Evolutionary conservation across 2,113 vertebrate genomes (phyloP).

Genomic region (Urocitellus parryii): DNA sequence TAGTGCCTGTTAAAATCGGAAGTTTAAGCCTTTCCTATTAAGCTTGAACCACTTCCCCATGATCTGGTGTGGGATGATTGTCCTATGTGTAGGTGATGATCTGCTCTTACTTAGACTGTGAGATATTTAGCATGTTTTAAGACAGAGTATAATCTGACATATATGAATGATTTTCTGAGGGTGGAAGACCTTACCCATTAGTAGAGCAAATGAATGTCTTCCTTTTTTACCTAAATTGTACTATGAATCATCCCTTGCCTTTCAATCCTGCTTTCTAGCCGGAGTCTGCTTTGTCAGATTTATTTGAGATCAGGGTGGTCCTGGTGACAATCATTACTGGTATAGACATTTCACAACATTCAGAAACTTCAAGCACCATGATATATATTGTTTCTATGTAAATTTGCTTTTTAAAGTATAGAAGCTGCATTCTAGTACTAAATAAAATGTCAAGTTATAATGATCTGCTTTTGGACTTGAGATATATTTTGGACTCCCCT

Average conservation of each 20-base stretch:
- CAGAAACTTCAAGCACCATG: neutral
- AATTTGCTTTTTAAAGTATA: neutral
- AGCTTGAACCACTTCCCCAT: neutral
- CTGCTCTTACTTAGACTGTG: neutral
- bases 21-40: neutral
- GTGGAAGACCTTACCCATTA: neutral
- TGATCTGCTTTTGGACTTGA: neutral
- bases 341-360: neutral
- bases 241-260: neutral
- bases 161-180: neutral
- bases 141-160: neutral
- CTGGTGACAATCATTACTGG: neutral
- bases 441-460: neutral
- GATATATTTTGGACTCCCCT: neutral
- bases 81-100: neutral
- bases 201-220: neutral
- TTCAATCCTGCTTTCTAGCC: neutral
- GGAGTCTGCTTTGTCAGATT: neutral
- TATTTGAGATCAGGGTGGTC: constrained; percentile 28
- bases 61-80: neutral
- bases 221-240: neutral
- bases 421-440: neutral
- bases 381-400: neutral
- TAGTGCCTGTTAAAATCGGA: neutral
- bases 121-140: neutral